Evolutionary conservation across 2,113 vertebrate genomes (phyloP).

Genomic region (Mugil cephalus): DNA sequence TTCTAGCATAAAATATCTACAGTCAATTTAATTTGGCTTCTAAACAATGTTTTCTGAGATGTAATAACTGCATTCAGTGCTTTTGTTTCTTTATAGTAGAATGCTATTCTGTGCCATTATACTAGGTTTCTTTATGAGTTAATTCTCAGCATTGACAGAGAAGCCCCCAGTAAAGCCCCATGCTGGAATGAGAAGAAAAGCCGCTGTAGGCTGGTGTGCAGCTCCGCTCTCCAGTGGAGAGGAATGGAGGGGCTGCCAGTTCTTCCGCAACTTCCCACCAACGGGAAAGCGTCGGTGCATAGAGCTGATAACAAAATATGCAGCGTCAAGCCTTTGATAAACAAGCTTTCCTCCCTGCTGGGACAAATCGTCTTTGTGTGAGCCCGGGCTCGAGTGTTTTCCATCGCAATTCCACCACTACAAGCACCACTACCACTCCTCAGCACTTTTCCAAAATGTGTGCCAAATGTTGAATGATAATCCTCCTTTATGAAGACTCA

Average conservation of each 20-base stretch:
- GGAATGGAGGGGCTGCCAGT: slow-evolving; percentile 35
- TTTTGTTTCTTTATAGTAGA: neutral
- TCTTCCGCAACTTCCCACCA: slow-evolving; percentile 35
- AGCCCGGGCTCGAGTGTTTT: slow-evolving; percentile 41
- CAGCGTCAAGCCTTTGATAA: slow-evolving; percentile 59
- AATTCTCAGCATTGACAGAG: slow-evolving; percentile 4
- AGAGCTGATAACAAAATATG: slow-evolving; percentile 63
- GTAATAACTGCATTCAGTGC: neutral
- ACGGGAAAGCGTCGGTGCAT: slow-evolving; percentile 50
- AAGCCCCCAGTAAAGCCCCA: slow-evolving; percentile 2
- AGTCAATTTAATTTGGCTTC: neutral
- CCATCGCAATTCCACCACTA: slow-evolving; percentile 37
- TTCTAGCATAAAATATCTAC: neutral
- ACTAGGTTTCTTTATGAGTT: neutral
- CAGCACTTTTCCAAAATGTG: slow-evolving; percentile 19
- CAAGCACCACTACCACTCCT: slow-evolving; percentile 11
- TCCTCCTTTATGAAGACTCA: slow-evolving; percentile 25
- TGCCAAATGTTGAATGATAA: slow-evolving; percentile 26
- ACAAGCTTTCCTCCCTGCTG: slow-evolving; percentile 45
- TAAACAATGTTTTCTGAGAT: neutral
- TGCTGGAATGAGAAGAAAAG: slow-evolving; percentile 21
- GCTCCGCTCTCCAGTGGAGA: slow-evolving; percentile 28
- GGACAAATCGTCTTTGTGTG: slow-evolving; percentile 24
- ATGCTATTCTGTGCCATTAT: slow-evolving; percentile 7
- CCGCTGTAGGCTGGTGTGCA: slow-evolving; percentile 1